These are phyloP conservation scores for Anthonomus grandis DNA, from an alignment of 1,140 invertebrate species.

Conservation along the genomic window DNA sequence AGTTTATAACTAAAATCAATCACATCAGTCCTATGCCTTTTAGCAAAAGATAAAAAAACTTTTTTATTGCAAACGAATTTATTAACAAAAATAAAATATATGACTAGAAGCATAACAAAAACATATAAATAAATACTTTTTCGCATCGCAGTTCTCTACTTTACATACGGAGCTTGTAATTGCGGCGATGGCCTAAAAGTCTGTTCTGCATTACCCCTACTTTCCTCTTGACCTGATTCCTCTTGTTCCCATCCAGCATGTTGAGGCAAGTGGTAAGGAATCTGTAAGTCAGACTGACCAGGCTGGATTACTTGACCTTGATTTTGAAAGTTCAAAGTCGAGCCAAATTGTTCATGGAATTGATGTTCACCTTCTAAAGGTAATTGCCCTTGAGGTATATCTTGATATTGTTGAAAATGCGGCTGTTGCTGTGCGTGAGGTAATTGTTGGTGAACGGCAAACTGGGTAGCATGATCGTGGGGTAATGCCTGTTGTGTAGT, in stretches of 20 bases:
- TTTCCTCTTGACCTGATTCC: slow-evolving; percentile 5
- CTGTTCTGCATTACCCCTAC: slow-evolving; percentile 9
- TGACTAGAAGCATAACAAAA: too few species aligned
- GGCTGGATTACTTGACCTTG: slow-evolving; percentile 33
- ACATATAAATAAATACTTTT: too few species aligned
- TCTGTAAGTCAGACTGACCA: slow-evolving; percentile 37
- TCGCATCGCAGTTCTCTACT: too few species aligned
- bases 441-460: neutral
- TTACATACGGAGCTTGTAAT: slow-evolving; percentile 35
- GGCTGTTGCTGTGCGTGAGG: slow-evolving; percentile 11
- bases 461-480: slow-evolving; percentile 4
- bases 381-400: slow-evolving; percentile 27
- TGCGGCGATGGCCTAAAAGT: slow-evolving; percentile 31
- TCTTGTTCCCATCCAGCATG: slow-evolving; percentile 29
- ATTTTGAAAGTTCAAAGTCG: neutral
- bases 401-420: slow-evolving; percentile 22
- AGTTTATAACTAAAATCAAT: too few species aligned
- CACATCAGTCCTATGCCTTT: too few species aligned
- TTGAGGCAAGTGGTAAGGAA: slow-evolving; percentile 38
- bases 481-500: slow-evolving; percentile 7
- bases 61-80: too few species aligned
- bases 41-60: too few species aligned
- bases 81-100: too few species aligned
- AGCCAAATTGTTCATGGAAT: neutral
- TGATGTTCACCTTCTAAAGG: slow-evolving; percentile 15